Evolutionary conservation across 2,888 invertebrate species (phyloP).

Genomic region (Apomyelois bistriatella): DNA sequence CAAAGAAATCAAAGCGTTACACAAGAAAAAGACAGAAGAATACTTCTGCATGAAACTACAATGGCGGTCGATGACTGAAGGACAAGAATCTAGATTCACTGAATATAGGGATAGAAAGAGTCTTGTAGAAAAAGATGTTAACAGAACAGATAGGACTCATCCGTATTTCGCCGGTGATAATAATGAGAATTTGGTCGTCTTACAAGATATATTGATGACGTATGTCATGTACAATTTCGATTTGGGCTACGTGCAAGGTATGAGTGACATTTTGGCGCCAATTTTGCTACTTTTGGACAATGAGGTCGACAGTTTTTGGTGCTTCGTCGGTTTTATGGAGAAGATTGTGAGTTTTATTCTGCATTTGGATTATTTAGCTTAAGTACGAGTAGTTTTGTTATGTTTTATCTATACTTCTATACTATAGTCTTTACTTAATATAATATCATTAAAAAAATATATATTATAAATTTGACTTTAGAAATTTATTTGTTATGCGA

Average conservation of each 20-base stretch:
- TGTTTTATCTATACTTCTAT: not conserved
- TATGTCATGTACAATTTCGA: constrained; percentile 99
- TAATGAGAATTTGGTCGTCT: constrained; percentile 90
- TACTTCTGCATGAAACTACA: constrained; percentile 98
- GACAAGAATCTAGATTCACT: constrained; percentile 92
- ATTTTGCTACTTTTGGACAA: constrained; percentile 92
- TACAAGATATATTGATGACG: constrained; percentile 97
- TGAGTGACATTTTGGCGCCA: constrained; percentile 98
- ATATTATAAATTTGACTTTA: too few species aligned
- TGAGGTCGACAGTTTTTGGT: constrained; percentile 99
- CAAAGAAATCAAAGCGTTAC: constrained; percentile 83
- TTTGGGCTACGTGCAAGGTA: constrained; percentile 96
- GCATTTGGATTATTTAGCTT: not conserved
- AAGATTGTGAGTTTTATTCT: constrained; percentile 85
- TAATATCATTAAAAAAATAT: too few species aligned
- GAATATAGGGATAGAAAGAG: constrained; percentile 94
- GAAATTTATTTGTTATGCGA: too few species aligned
- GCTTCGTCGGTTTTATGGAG: constrained; percentile 98
- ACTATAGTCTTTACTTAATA: too few species aligned
- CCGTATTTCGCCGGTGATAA: constrained; percentile 96
- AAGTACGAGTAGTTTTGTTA: not conserved
- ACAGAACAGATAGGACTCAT: constrained; percentile 94
- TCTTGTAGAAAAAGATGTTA: constrained; percentile 98
- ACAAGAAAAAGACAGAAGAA: constrained; percentile 88
- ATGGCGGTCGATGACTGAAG: constrained; percentile 93